Base-by-base conservation (phyloP, 2,888 invertebrate species). In the Physocephala rufipes region DNA sequence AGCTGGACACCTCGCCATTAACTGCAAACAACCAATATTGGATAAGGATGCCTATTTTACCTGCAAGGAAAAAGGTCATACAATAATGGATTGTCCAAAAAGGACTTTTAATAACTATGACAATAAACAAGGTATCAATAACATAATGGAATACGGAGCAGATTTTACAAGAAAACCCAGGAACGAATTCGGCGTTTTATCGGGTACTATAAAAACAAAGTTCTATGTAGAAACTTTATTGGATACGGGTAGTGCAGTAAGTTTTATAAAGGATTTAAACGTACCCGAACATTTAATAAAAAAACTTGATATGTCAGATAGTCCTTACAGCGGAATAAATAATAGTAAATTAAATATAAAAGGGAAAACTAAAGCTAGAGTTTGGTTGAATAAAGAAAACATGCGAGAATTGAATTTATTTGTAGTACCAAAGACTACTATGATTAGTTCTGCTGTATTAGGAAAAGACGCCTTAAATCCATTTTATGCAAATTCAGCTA, bases 381-480 rank as follows among this genome's bases (percentile, higher is more conserved):
- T 49, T 13, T n/a, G 49, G 49, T 49, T 49, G 16, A 49, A 49
- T 13, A 3, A 19, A 13, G 2, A 19, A n/a, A n/a, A n/a, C 2
- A 49, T 49, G 49, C 49, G 49, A 49, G 49, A n/a, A 49, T 13
- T 49, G 16, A 49, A 49, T 49, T 49, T 49, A 12, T 49, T 49
- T 49, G 12, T 49, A 13, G 49, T 49, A 49, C 49, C 49, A 12
- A 49, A 49, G 16, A 12, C 49, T 13, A 49, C 49, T 49, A 49
- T 49, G 49, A 5, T 49, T 36, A 36, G 36, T 36, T 49, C 49
- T 49, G 49, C 49, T 49, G 49, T 49, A 12, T 19, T 49, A 49
- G 49, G 49, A 49, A 49, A 49, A 12, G 49, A 49, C 19, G 49
- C 49, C 19, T 49, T 49, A n/a, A 49, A 49, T 49, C 19, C 16